Evolutionary conservation across 2,113 vertebrate genomes (phyloP), one percentile per base, ranked within the genome.

Genomic region (Siniperca chuatsi): DNA sequence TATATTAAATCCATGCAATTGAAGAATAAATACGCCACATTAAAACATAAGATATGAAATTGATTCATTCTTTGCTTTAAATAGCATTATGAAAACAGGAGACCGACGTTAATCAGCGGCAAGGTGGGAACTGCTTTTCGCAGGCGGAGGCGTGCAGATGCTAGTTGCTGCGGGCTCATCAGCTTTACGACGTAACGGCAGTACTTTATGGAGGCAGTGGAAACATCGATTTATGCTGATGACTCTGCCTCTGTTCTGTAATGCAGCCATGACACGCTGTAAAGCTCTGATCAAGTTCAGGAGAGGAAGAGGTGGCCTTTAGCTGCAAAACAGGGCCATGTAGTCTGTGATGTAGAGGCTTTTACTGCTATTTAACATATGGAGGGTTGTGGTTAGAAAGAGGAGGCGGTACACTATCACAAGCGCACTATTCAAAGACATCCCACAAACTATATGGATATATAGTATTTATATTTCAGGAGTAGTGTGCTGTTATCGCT

Each of bases 11-110:
- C 82, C 72, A 54, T 3, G 37, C 89, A 84, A 84, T 88, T 84
- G 90, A 84, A 84, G 90, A 90, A 93, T 93, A 93, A 95, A 95
- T 90, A 90, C 60, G 81, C 73, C 77, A 85, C 93, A 94, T 95
- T 94, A 92, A 94, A 95, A 93, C 83, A 87, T 21, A 60, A 87
- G 82, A 84, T 93, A 89, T 87, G 86, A 90, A 93, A 95, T 83
- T 91, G 94, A 95, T 94, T 93, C 76, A 89, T 92, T 85, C 86
- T 90, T 89, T 89, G 78, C 87, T 79, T 87, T 89, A 90, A 90
- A 90, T 81, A 89, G 92, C 92, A 71, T 92, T 94, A 89, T 86
- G 91, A 93, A 93, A 92, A 89, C 62, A 25, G 44, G 62, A 84
- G 82, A 29, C 2, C 1, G 80, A 3, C 73, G 70, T 93, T 89